Evolutionary conservation across 2,888 invertebrate species (phyloP), one percentile per base, ranked within the genome.

Genomic region (Dolichomitus sp.): DNA sequence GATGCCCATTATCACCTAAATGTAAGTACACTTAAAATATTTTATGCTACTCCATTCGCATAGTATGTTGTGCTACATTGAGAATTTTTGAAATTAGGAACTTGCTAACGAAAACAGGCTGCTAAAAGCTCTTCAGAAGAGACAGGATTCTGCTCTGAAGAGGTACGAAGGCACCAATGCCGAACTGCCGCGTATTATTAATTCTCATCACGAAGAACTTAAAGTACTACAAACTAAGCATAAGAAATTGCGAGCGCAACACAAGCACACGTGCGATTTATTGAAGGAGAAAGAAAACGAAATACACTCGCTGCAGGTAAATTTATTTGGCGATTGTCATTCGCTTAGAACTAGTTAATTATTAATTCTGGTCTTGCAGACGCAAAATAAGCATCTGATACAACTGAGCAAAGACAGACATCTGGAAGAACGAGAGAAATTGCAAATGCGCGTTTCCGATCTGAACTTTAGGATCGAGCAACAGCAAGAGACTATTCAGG

Each of bases 161-260:
- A 96, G 96, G 94, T 97, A 97, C 90, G 97, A 98, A 93, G 97
- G 96, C 40, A 96, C 96, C 1, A 96, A 96, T 89, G 97, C 97
- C 0, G 97, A 97, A 91, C 93, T 97, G 68, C 97, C 97, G 0
- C 95, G 96, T 90, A 94, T 97, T 4, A 94, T 98, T 50, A 96
- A 96, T 92, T 96, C 97, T 0, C 97, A 97, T 92, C 96, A 95
- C 83, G 97, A 97, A 91, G 97, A 98, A 93, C 94, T 97, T 75
- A 95, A 97, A 69, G 95, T 96, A 17, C 95, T 97, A 92, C 96
- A 96, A 88, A 94, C 95, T 57, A 96, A 96, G 91, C 96, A 95
- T 92, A 97, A 96, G 87, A 96, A 95, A 86, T 91, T 97, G 73
- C 96, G 96, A 88, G 94, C 94, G 73, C 95, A 95, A 85, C 95